Evolutionary conservation across 2,888 invertebrate species (phyloP), one percentile per base, ranked within the genome.

Genomic region (Lasioglossum vierecki): DNA sequence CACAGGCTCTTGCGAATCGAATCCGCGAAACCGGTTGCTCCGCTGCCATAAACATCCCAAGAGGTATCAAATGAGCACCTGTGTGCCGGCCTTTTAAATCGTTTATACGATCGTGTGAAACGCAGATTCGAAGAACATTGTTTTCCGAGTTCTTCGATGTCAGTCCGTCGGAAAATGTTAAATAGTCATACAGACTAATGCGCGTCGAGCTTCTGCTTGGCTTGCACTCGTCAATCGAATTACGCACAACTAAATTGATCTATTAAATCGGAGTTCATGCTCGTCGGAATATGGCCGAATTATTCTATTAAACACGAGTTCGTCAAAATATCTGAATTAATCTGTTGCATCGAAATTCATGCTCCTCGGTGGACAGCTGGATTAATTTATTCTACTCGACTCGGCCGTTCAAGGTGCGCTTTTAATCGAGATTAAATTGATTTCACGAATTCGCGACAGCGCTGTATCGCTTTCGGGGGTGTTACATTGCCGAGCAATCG

Each of bases 171-270:
- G 15, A 63, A 63, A 30, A 63, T 30, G 30, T 6, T 63, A 63
- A 63, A 63, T 30, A 30, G 18, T 30, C 30, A 30, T 63, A 15
- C 30, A 30, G 30, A 30, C 15, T 63, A 30, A 30, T 63, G 63
- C 63, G 63, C 15, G 2, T 30, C 63, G 30, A 63, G 30, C 15
- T 63, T 63, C 63, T 30, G 63, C 63, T 63, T 30, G 63, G 63
- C 30, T 30, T 6, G 63, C 63, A 63, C 30, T 63, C 63, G 30
- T 63, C 63, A 26, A 75, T 39, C 49, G 39, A 75, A 75, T 57
- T 57, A 75, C 39, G 53, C n/a, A 26, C 60, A 22, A 9, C 46
- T 44, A 49, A 49, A 63, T 30, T 63, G 30, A 63, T 63, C 63
- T 63, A 63, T 63, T 30, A 63, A 63, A 63, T 63, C 63, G 30